Conservation (phyloP, 2,797 vertebrate species). For the Ambastaia sidthimunki region DNA sequence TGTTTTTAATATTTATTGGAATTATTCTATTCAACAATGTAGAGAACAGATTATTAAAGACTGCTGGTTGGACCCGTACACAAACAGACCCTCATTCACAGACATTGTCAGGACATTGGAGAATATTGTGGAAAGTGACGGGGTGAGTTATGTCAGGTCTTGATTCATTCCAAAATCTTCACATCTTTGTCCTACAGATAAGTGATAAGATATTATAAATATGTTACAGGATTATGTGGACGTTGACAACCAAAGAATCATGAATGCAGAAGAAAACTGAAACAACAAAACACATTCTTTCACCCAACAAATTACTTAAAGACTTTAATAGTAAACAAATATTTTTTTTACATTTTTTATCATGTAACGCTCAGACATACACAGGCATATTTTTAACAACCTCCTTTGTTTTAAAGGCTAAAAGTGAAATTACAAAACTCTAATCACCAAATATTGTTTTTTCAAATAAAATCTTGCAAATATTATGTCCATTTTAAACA, state of each 20-base stretch:
- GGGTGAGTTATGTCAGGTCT: conserved; percentile 60
- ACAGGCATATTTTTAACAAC: background rate
- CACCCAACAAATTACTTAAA: background rate
- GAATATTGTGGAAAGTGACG: conserved; percentile 72
- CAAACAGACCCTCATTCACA: conserved; percentile 72
- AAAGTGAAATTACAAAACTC: conserved; percentile 5
- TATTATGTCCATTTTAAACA: background rate
- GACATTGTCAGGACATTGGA: conserved; percentile 72
- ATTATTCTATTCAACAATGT: conserved; percentile 7
- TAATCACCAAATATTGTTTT: background rate
- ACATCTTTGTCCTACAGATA: conserved; percentile 22
- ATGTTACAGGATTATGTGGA: conserved; percentile 76
- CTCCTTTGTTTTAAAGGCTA: background rate
- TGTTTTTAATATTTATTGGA: background rate
- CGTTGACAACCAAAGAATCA: conserved; percentile 61
- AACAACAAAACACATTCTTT: background rate
- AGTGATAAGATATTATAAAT: conserved; percentile 15
- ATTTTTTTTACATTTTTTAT: background rate
- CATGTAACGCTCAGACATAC: no score
- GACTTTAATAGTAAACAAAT: background rate
- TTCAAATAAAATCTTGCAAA: background rate
- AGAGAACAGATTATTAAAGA: conserved; percentile 74
- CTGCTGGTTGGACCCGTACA: conserved; percentile 76
- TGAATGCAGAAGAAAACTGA: conserved; percentile 45
- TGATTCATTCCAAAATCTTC: background rate